Evolutionary conservation across 2,888 invertebrate species (phyloP), one percentile per base, ranked within the genome.

Genomic region (Smittia sp.): DNA sequence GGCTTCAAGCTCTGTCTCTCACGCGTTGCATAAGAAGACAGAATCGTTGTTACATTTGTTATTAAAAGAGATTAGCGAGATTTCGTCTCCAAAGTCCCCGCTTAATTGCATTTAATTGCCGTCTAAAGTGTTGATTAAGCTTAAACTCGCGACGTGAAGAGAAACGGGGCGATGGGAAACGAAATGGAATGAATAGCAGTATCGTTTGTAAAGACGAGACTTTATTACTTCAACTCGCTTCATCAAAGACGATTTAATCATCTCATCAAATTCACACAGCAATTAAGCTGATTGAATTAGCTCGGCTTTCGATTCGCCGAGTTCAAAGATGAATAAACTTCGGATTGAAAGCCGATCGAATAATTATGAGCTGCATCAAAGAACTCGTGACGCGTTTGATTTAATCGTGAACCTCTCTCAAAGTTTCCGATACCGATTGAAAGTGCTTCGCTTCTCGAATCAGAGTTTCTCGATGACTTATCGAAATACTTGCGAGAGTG

Each of bases 201-300:
- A 67, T 67, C 67, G 22, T 18, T 67, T 67, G 67, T 67, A 41
- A 22, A 18, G 46, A 66, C 3, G 11, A 7, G 15, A 58, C 18
- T 58, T 58, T 22, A 58, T 58, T 58, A 58, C 58, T 58, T 58
- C n/a, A 32, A 32, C 9, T 32, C 32, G 9, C 9, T 9, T 32
- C 18, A 15, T 52, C 15, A 38, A 24, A 18, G 39, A 66, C 39
- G 67, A 67, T 20, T 67, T 67, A 41, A 41, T 67, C 13, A 24
- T 25, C n/a, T 52, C 69, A 27, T 69, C 20, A 27, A 69, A 69
- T 69, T 69, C 52, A 69, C 69, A 69, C 69, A 69, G 20, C 25
- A 52, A 25, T 52, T 27, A 46, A n/a, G 67, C 41, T 67, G 20
- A 67, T 67, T 67, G n/a, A 41, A 67, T 67, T 67, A 67, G 41